Evolutionary conservation across 2,888 invertebrate species (phyloP).

Genomic region (Caenorhabditis sp.): DNA sequence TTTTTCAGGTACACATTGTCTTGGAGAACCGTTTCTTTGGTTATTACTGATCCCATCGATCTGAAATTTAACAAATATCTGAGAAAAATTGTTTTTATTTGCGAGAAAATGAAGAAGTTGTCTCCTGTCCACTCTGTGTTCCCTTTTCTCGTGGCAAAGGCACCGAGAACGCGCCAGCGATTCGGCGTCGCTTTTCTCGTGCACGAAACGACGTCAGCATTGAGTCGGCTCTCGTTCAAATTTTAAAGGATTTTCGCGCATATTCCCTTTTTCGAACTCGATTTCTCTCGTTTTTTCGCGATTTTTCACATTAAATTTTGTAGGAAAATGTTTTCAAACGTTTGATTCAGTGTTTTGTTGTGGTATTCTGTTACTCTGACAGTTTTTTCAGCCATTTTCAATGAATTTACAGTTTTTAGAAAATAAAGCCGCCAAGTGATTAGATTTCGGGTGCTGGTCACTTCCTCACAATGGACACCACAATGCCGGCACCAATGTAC

Average conservation of each 20-base stretch:
- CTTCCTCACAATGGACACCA: slow-evolving; percentile 26
- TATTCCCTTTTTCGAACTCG: neutral
- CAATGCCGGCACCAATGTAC: slow-evolving; percentile 15
- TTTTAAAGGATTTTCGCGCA: neutral
- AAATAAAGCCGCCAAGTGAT: neutral
- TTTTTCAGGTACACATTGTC: slow-evolving; percentile 76
- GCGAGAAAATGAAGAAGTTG: neutral
- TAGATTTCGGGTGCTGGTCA: slow-evolving; percentile 28
- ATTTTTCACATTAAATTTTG: slow-evolving; percentile 8
- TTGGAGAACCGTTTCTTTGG: slow-evolving; percentile 66
- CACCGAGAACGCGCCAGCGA: slow-evolving; percentile 22
- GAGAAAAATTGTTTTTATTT: too few species aligned
- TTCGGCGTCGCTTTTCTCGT: neutral
- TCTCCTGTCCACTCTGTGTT: too few species aligned
- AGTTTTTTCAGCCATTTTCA: too few species aligned
- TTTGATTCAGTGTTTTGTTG: too few species aligned
- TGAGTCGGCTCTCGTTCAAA: slow-evolving; percentile 18
- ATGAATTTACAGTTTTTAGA: neutral
- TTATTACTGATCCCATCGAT: slow-evolving; percentile 69
- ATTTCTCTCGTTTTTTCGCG: neutral
- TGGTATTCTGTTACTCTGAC: too few species aligned
- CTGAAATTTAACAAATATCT: slow-evolving; percentile 30
- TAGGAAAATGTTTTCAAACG: too few species aligned
- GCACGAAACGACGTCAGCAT: slow-evolving; percentile 17
- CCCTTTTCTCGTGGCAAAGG: slow-evolving; percentile 42